Percentiles rank a stretch among this genome's conserved stretches.
Conservation (phyloP, 1,140 invertebrate species). For the Grapholita molesta region DNA sequence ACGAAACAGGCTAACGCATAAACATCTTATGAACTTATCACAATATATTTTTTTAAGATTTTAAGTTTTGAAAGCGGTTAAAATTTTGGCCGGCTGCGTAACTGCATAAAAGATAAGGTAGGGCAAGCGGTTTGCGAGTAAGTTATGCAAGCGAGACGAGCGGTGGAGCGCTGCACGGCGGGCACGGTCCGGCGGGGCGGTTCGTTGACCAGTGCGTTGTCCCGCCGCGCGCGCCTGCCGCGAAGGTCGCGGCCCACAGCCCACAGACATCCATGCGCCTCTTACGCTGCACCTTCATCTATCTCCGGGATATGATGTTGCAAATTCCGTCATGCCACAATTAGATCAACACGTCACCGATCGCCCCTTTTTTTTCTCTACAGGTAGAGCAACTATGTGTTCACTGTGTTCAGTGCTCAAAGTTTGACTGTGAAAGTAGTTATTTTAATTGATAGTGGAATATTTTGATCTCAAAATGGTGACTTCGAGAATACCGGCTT, state of each 20-base stretch:
- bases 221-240: slow-evolving; percentile 50
- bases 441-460: slow-evolving; percentile 53
- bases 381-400: slow-evolving; percentile 75
- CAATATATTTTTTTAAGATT: slow-evolving; percentile 20
- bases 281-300: slow-evolving; percentile 26
- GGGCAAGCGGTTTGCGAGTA: slow-evolving; percentile 47
- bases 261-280: slow-evolving; percentile 28
- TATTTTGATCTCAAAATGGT: slow-evolving; percentile 78
- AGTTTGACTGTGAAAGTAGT: slow-evolving; percentile 54
- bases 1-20: slow-evolving; percentile 49
- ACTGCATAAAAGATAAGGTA: slow-evolving; percentile 57
- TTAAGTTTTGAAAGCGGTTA: slow-evolving; percentile 27
- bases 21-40: slow-evolving; percentile 51
- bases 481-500: slow-evolving; percentile 78
- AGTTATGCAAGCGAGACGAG: slow-evolving; percentile 63
- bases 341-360: slow-evolving; percentile 53
- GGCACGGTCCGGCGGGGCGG: slow-evolving; percentile 42
- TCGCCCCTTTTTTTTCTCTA: slow-evolving; percentile 22
- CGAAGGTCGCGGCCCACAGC: slow-evolving; percentile 66
- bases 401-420: slow-evolving; percentile 64
- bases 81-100: slow-evolving; percentile 37
- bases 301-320: not conserved
- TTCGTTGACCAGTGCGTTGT: slow-evolving; percentile 73
- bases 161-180: slow-evolving; percentile 21
- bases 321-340: not conserved